Conservation (phyloP, 2,113 vertebrate genomes). For the Xiphophorus maculatus region DNA sequence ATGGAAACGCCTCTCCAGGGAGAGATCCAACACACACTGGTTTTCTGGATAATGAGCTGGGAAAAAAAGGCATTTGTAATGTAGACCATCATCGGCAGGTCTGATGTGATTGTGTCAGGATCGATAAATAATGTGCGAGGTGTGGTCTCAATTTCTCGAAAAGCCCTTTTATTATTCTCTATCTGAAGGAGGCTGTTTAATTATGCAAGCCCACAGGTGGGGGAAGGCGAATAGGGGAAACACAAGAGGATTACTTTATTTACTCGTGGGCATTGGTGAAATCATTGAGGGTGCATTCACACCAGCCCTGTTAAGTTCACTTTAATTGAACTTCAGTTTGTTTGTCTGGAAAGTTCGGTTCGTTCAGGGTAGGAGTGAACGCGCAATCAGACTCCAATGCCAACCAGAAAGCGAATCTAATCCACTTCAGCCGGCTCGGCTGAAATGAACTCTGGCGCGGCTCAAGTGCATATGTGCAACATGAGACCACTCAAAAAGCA, state of each 20-base stretch:
- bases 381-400: no score
- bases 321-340: no score
- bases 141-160: slow-evolving; percentile 26
- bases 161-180: slow-evolving; percentile 8
- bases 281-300: neutral
- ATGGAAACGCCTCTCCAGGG: slow-evolving; percentile 35
- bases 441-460: no score
- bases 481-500: no score
- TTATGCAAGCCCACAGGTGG: slow-evolving; percentile 26
- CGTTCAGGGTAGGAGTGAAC: no score
- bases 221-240: neutral
- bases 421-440: no score
- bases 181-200: slow-evolving; percentile 19
- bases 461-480: no score
- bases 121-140: slow-evolving; percentile 40
- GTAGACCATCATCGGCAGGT: slow-evolving; percentile 13
- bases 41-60: slow-evolving; percentile 54
- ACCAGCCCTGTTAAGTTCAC: no score
- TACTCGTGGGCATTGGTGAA: neutral
- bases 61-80: slow-evolving; percentile 54
- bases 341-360: no score
- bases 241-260: neutral
- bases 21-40: neutral
- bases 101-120: slow-evolving; percentile 33
- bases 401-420: no score